These are phyloP conservation scores for Nannobrachium achirus DNA, from an alignment of 2,113 vertebrate species.

Conservation along the genomic window DNA sequence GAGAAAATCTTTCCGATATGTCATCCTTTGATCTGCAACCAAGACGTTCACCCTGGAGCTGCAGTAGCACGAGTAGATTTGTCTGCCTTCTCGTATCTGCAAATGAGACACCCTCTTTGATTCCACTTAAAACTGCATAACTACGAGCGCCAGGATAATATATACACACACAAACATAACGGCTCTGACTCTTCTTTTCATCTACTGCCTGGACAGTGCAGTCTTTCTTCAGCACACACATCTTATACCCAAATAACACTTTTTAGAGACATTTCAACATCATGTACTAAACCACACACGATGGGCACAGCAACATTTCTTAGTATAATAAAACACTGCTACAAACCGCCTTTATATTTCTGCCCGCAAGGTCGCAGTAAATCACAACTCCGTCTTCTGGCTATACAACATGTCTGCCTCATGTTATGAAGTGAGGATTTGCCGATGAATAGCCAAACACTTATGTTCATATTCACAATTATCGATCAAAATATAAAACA, in stretches of 20 bases:
- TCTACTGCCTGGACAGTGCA: background rate
- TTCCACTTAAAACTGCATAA: background rate
- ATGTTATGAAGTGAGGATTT: background rate
- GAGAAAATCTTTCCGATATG: background rate
- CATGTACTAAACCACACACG: conserved; percentile 42
- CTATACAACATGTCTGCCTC: background rate
- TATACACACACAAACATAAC: background rate
- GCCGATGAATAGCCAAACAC: background rate
- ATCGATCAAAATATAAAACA: background rate
- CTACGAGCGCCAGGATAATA: conserved; percentile 1
- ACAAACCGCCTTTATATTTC: conserved; percentile 29
- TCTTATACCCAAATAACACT: conserved; percentile 29
- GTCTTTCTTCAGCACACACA: conserved; percentile 10
- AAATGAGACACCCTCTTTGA: conserved; percentile 1
- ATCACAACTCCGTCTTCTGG: background rate
- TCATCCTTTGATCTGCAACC: background rate
- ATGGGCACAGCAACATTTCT: conserved; percentile 44
- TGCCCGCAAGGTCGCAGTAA: conserved; percentile 3
- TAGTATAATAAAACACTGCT: conserved; percentile 29
- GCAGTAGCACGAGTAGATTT: background rate
- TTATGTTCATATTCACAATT: background rate
- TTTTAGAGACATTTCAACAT: conserved; percentile 37
- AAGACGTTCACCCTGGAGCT: background rate
- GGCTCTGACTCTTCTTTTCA: conserved; percentile 1
- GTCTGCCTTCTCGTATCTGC: background rate